These are phyloP conservation scores for Paradoxurus hermaphroditus DNA, from an alignment of 2,113 vertebrate species.

Conservation along the genomic window DNA sequence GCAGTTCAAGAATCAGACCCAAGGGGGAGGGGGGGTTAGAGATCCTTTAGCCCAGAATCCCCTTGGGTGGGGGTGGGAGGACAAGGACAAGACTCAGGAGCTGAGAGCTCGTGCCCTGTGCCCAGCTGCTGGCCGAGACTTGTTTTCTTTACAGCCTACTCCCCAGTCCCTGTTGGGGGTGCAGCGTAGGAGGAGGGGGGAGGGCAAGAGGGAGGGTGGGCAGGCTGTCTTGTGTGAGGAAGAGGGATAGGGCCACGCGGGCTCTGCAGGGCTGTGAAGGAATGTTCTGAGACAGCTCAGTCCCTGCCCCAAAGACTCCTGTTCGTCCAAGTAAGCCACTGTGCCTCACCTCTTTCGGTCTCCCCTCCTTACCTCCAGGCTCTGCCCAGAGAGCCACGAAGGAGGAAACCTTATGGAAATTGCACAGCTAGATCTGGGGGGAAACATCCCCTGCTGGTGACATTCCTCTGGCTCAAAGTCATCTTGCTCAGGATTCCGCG, in stretches of 20 bases:
- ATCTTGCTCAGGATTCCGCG: not conserved
- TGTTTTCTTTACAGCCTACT: not conserved
- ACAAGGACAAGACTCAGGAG: not conserved
- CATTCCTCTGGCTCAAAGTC: constrained; percentile 27
- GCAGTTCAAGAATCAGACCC: not conserved
- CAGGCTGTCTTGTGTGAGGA: not conserved
- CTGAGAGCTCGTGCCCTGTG: not conserved
- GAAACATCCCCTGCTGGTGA: constrained; percentile 34
- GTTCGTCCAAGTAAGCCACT: not conserved
- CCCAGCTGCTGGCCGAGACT: not conserved
- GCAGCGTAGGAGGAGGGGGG: fast-evolving
- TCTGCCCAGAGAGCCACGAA: not conserved
- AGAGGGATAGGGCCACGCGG: not conserved
- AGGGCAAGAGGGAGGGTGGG: fast-evolving
- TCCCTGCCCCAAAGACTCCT: not conserved
- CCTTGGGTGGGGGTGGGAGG: not conserved
- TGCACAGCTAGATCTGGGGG: not conserved
- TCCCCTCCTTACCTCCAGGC: not conserved
- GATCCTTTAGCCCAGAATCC: not conserved
- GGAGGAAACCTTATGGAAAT: constrained; percentile 38
- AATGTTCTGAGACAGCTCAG: not conserved
- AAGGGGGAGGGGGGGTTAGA: not conserved
- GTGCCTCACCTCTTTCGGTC: not conserved
- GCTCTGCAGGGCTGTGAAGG: not conserved
- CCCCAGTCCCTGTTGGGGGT: fast-evolving